A percentile compares a stretch with the other conserved stretches of the same genome.
phyloP scores from a whole-genome alignment of 2,113 vertebrate genomes.

The Scytalopus superciliaris region DNA sequence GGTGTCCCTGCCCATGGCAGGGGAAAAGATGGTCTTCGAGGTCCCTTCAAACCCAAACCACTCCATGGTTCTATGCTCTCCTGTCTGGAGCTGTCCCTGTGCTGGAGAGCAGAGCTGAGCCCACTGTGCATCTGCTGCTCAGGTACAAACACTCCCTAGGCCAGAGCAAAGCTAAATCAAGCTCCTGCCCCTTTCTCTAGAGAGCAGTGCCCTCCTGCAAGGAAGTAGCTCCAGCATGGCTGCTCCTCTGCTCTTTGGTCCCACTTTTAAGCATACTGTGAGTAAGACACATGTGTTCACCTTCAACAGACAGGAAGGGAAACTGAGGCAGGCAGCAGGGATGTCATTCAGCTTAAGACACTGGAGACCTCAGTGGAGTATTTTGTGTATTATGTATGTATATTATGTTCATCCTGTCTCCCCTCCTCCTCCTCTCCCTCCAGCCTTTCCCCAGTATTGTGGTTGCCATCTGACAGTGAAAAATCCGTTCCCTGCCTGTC shows the following conservation, averaged over 20 bases:
- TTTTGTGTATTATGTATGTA: not conserved
- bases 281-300: fast-evolving
- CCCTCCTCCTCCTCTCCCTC: not conserved
- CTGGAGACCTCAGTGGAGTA: not conserved
- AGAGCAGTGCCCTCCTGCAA: not conserved
- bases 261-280: not conserved
- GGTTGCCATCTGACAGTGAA: not conserved
- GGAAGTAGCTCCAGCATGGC: not conserved
- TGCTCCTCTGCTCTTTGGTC: not conserved
- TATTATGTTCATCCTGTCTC: not conserved
- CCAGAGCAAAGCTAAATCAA: not conserved
- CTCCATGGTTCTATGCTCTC: not conserved
- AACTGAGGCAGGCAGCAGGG: not conserved
- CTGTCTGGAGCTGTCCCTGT: fast-evolving
- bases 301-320: not conserved
- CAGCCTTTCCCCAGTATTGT: not conserved
- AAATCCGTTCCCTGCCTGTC: not conserved
- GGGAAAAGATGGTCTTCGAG: not conserved
- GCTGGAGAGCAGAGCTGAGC: not conserved
- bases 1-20: not conserved
- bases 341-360: not conserved
- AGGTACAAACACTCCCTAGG: not conserved
- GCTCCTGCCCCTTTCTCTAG: not conserved
- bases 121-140: fast-evolving
- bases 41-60: not conserved